Evolutionary conservation across 1,140 invertebrate species (phyloP).

Genomic region (Papilio machaon): DNA sequence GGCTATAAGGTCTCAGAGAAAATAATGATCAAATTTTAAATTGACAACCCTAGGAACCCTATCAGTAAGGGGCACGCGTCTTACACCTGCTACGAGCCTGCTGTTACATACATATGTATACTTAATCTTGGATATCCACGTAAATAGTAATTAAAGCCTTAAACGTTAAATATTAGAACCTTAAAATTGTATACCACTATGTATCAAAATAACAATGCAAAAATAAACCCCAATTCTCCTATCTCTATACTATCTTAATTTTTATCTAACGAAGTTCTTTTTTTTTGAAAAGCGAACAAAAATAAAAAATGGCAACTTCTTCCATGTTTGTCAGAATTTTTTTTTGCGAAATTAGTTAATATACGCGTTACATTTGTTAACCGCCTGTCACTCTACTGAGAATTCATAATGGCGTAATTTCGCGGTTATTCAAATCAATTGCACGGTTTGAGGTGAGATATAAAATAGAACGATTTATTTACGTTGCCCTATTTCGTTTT

Average conservation of each 20-base stretch:
- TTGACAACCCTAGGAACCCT: slow-evolving; percentile 6
- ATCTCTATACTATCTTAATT: background rate
- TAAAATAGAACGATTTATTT: slow-evolving; percentile 4
- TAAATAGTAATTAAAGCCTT: background rate
- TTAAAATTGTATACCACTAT: background rate
- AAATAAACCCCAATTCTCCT: background rate
- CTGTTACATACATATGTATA: background rate
- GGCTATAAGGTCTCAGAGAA: too few species aligned
- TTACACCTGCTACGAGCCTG: background rate
- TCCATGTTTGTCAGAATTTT: background rate
- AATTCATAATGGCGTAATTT: slow-evolving; percentile 25
- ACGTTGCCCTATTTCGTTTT: slow-evolving; percentile 8
- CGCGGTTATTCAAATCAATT: slow-evolving; percentile 22
- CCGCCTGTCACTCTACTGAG: slow-evolving; percentile 21
- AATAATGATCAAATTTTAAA: background rate
- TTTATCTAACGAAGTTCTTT: background rate
- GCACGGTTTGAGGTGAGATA: slow-evolving; percentile 4
- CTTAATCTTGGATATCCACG: slow-evolving; percentile 8
- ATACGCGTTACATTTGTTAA: slow-evolving; percentile 13
- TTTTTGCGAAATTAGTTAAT: slow-evolving; percentile 1
- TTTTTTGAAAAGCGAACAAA: background rate
- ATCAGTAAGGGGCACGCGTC: background rate
- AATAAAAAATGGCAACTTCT: background rate
- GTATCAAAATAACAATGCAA: background rate
- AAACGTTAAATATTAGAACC: background rate